phyloP scores from a whole-genome alignment of 2,797 vertebrate genomes.

The Pseudomugil tenellus region DNA sequence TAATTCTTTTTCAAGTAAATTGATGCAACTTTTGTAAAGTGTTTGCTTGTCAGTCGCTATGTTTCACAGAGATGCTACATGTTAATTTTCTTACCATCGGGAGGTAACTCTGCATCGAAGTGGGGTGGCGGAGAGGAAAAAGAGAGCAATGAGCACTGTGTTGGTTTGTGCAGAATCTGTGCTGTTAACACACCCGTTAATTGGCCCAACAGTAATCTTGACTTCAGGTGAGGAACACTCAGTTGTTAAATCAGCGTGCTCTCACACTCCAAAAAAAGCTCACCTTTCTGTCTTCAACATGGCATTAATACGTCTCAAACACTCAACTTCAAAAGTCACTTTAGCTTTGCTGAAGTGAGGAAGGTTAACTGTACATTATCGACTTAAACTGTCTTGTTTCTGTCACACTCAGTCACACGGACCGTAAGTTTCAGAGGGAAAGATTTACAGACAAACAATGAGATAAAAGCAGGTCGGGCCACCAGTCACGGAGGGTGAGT shows the following conservation, averaged over 20 bases:
- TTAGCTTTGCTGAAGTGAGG: slow-evolving; percentile 14
- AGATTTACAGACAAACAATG: slow-evolving; percentile 37
- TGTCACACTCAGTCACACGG: slow-evolving; percentile 29
- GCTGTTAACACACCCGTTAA: slow-evolving; percentile 61
- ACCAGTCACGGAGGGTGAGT: slow-evolving; percentile 49
- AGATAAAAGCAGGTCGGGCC: slow-evolving; percentile 28
- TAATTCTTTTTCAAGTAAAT: slow-evolving; percentile 51
- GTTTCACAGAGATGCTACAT: slow-evolving; percentile 62
- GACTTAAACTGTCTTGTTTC: slow-evolving; percentile 12
- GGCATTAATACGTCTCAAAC: slow-evolving; percentile 40
- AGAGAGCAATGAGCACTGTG: slow-evolving; percentile 41
- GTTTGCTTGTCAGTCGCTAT: slow-evolving; percentile 73
- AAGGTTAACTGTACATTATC: slow-evolving; percentile 15
- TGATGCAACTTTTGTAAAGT: slow-evolving; percentile 55
- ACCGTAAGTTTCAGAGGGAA: slow-evolving; percentile 24
- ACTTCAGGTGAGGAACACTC: slow-evolving; percentile 57
- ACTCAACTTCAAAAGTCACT: slow-evolving; percentile 20
- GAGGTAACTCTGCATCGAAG: slow-evolving; percentile 75
- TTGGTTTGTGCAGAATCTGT: slow-evolving; percentile 60
- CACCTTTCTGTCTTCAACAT: slow-evolving; percentile 11
- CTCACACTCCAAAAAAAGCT: slow-evolving; percentile 52
- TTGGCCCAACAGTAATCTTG: slow-evolving; percentile 47
- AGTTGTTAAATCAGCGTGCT: slow-evolving; percentile 45
- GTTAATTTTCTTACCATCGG: slow-evolving; percentile 82
- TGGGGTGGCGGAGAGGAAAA: slow-evolving; percentile 18